Percentiles rank a stretch among this genome's conserved stretches.
Conservation (phyloP, 2,113 vertebrate species). For the Steatornis caripensis region DNA sequence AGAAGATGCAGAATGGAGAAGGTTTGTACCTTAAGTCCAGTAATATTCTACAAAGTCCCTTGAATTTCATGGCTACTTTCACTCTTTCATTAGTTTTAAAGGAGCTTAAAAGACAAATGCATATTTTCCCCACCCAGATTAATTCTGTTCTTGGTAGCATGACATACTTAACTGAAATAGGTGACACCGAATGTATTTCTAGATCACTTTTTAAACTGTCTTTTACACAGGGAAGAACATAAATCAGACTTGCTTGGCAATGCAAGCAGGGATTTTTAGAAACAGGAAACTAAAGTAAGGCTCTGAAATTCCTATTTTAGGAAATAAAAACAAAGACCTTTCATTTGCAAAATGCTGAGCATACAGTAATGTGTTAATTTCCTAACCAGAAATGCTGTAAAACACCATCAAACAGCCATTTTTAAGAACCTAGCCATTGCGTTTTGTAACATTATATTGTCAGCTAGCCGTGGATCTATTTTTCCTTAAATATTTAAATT, state of each 20-base stretch:
- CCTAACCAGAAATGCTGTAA: neutral
- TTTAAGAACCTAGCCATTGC: neutral
- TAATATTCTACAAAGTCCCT: neutral
- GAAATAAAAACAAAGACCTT: neutral
- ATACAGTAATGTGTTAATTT: neutral
- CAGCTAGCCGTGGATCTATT: neutral
- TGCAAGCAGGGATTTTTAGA: neutral
- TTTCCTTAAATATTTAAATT: neutral
- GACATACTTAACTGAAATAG: neutral
- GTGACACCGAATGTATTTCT: neutral
- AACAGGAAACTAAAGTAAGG: neutral
- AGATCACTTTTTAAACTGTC: neutral
- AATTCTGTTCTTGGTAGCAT: neutral
- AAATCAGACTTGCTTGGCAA: neutral
- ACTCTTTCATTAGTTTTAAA: neutral
- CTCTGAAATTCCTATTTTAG: neutral
- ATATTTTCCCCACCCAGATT: neutral
- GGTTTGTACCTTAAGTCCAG: neutral
- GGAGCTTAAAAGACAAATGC: neutral
- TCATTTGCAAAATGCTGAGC: neutral
- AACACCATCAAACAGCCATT: neutral
- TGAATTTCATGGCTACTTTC: neutral
- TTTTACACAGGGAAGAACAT: rapidly evolving
- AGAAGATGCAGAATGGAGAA: neutral
- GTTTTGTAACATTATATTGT: neutral